Percentiles rank a stretch among this genome's conserved stretches.
phyloP scores from a whole-genome alignment of 2,113 vertebrate genomes.

The Hoplias malabaricus region DNA sequence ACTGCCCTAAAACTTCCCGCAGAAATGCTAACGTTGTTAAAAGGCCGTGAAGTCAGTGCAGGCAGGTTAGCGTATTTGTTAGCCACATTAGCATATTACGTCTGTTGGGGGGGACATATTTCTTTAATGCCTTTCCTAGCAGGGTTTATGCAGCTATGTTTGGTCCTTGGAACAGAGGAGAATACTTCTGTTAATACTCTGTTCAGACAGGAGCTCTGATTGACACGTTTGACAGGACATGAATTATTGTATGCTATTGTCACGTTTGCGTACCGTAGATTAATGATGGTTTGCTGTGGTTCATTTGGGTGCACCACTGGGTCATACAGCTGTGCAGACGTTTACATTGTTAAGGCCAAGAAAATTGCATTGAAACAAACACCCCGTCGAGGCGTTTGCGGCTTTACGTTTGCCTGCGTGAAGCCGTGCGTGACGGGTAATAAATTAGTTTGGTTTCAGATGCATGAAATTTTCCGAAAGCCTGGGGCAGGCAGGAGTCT shows the following conservation, averaged over 20 bases:
- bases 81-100: not conserved
- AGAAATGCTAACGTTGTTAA: not conserved
- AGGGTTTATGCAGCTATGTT: too few relatives aligned
- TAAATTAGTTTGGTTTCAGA: conserved; percentile 76
- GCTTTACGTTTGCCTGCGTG: conserved; percentile 60
- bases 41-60: not conserved
- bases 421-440: conserved; percentile 68
- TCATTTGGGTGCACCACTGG: not conserved
- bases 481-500: conserved; percentile 55
- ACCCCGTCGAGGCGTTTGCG: not conserved
- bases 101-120: too few relatives aligned
- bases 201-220: too few relatives aligned
- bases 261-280: not conserved
- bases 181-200: too few relatives aligned
- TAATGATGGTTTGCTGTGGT: not conserved
- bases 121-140: too few relatives aligned
- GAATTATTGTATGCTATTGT: not conserved
- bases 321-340: conserved; percentile 44
- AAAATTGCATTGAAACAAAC: conserved; percentile 23
- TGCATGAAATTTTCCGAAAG: conserved; percentile 70
- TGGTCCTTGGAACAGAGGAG: too few relatives aligned
- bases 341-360: not conserved
- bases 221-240: too few relatives aligned
- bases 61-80: not conserved
- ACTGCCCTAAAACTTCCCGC: too few relatives aligned